A percentile compares a stretch with the other conserved stretches of the same genome.
These are phyloP conservation scores for Rhingia campestris DNA, from an alignment of 2,888 invertebrate species.

Conservation along the genomic window DNA sequence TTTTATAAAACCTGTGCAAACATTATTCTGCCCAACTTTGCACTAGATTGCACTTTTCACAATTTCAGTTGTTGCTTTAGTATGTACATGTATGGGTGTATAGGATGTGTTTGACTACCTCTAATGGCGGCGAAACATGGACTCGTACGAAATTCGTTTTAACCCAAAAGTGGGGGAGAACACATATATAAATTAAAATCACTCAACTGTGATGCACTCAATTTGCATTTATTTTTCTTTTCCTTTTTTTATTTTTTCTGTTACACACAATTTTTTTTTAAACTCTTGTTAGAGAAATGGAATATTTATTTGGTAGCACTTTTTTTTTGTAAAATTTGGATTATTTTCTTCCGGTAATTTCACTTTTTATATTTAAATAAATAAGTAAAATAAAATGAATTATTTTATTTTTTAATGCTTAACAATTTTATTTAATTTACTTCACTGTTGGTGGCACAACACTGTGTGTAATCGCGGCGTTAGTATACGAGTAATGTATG, in stretches of 20 bases:
- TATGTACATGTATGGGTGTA: not conserved
- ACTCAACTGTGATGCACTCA: slow-evolving; percentile 66
- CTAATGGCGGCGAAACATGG: slow-evolving; percentile 6
- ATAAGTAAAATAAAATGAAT: not conserved
- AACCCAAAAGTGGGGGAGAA: not conserved
- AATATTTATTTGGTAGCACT: slow-evolving; percentile 40
- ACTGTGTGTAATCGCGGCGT: slow-evolving; percentile 23
- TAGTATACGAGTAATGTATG: slow-evolving; percentile 1
- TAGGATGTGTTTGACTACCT: not conserved
- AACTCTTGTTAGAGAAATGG: slow-evolving; percentile 2
- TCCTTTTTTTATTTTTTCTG: slow-evolving; percentile 9
- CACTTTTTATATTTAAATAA: slow-evolving; percentile 47
- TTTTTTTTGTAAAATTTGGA: not conserved
- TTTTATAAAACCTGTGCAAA: no score
- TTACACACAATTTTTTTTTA: slow-evolving; percentile 22
- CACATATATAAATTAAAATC: slow-evolving; percentile 43
- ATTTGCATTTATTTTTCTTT: slow-evolving; percentile 52
- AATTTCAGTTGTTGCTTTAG: slow-evolving; percentile 26
- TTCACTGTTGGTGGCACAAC: slow-evolving; percentile 10
- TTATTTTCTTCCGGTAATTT: slow-evolving; percentile 27
- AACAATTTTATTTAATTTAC: slow-evolving; percentile 45
- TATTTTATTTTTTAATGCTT: not conserved
- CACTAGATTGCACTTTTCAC: slow-evolving; percentile 3
- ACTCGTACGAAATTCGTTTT: slow-evolving; percentile 21
- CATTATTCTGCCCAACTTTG: not conserved